phyloP scores from a whole-genome alignment of 2,113 vertebrate genomes.

The Tetrao urogallus region DNA sequence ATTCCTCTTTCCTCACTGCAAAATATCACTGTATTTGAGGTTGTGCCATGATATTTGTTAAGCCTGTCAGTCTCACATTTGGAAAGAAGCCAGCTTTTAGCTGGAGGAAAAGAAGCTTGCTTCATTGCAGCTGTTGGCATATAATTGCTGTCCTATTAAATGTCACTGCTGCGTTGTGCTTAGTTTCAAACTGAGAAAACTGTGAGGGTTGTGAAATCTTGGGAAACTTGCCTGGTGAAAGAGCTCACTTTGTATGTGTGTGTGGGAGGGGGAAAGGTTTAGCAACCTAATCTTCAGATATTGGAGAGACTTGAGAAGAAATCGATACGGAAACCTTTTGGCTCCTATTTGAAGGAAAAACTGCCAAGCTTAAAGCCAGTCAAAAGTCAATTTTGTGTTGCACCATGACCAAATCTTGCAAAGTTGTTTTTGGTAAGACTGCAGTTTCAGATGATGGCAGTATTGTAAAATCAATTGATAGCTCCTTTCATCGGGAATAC shows the following conservation, averaged over 20 bases:
- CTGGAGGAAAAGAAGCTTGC: slow-evolving; percentile 30
- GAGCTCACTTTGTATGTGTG: neutral
- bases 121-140: slow-evolving; percentile 63
- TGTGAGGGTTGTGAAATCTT: slow-evolving; percentile 38
- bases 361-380: neutral
- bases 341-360: neutral
- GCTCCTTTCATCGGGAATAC: neutral
- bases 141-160: slow-evolving; percentile 44
- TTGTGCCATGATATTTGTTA: slow-evolving; percentile 51
- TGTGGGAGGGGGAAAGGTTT: neutral
- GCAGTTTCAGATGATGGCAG: neutral
- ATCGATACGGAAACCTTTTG: neutral
- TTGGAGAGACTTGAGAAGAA: neutral
- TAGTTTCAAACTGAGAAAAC: slow-evolving; percentile 58
- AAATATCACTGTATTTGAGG: neutral
- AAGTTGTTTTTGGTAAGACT: neutral
- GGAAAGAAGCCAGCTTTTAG: slow-evolving; percentile 38
- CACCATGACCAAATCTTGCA: neutral
- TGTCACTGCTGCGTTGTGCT: slow-evolving; percentile 51
- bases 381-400: neutral
- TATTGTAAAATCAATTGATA: neutral
- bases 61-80: slow-evolving; percentile 36
- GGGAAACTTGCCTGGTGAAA: slow-evolving; percentile 23
- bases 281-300: neutral
- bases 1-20: slow-evolving; percentile 16